Conservation (phyloP, 2,888 invertebrate genomes). For the Drosophila subquinaria region DNA sequence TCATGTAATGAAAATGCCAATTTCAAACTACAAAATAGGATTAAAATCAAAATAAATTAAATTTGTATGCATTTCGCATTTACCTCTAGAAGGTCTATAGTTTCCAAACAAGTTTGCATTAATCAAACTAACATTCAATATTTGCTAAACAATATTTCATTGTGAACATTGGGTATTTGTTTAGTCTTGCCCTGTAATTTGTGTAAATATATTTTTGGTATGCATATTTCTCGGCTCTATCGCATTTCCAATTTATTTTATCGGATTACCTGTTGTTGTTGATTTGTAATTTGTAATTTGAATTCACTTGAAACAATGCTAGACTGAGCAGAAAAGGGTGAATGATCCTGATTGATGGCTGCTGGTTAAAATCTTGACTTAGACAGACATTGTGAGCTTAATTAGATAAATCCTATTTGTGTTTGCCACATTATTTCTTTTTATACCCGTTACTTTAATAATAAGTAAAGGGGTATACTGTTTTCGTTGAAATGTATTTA, state of each 20-base stretch:
- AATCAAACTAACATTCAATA: not conserved
- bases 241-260: slow-evolving; percentile 40
- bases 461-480: too few relatives aligned
- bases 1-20: not conserved
- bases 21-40: not conserved
- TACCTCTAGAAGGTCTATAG: not conserved
- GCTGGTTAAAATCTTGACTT: not conserved
- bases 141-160: not conserved
- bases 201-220: not conserved
- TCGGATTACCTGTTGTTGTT: slow-evolving; percentile 25
- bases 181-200: not conserved
- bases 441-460: too few relatives aligned
- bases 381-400: slow-evolving; percentile 10
- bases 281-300: slow-evolving; percentile 34
- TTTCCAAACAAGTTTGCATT: not conserved
- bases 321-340: not conserved
- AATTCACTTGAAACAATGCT: slow-evolving; percentile 23
- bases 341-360: slow-evolving; percentile 1
- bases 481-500: too few relatives aligned
- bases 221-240: not conserved
- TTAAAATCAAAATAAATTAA: not conserved
- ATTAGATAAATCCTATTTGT: slow-evolving; percentile 38
- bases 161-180: not conserved
- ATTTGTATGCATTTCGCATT: not conserved
- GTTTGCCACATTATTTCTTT: not conserved